phyloP scores from a whole-genome alignment of 1,140 invertebrate species.

The Drosophila lacteicornis region DNA sequence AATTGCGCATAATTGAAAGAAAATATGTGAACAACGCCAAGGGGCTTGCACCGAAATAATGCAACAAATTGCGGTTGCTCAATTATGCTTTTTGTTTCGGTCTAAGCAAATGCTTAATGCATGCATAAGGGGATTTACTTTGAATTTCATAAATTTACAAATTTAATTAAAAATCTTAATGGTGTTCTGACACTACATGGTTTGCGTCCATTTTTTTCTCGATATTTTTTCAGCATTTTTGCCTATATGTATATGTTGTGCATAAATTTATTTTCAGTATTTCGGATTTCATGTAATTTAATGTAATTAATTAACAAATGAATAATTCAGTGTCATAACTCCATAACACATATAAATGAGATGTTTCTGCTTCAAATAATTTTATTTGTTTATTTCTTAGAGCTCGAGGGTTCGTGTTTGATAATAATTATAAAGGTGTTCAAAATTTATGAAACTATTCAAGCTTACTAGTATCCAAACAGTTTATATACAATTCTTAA shows the following conservation, averaged over 20 bases:
- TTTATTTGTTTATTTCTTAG: too few species aligned
- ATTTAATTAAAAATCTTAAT: background rate
- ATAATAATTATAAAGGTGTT: too few species aligned
- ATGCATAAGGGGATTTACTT: background rate
- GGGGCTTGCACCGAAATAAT: background rate
- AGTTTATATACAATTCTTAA: background rate
- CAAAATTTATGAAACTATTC: background rate
- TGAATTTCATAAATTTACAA: background rate
- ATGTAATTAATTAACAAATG: too few species aligned
- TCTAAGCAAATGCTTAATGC: background rate
- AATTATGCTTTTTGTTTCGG: constrained; percentile 3
- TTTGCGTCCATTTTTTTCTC: too few species aligned
- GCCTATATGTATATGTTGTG: too few species aligned
- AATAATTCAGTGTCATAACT: background rate
- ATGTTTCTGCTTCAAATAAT: too few species aligned
- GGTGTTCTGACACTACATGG: background rate
- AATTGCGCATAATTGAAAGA: constrained; percentile 78
- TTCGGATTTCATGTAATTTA: too few species aligned
- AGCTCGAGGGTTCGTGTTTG: too few species aligned
- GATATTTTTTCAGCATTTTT: too few species aligned
- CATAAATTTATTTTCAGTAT: too few species aligned
- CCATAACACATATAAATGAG: too few species aligned
- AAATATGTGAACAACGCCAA: constrained; percentile 41
- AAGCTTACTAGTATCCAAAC: background rate
- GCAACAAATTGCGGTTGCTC: background rate